Evolutionary conservation across 2,113 vertebrate genomes (phyloP).

Genomic region (Oreochromis tanganicae): DNA sequence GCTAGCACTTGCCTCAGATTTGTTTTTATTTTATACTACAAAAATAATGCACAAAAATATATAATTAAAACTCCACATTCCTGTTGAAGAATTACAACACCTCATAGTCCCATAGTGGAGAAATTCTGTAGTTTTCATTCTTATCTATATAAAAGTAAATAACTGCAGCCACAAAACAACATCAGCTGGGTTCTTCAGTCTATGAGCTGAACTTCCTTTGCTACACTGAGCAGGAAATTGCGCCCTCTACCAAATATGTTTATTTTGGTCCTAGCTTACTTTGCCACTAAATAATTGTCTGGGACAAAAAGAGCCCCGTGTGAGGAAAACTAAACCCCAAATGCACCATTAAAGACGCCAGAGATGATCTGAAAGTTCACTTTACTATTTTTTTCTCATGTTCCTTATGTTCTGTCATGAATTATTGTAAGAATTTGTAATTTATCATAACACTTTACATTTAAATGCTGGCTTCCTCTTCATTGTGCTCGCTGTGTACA

Average conservation of each 20-base stretch:
- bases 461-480: background rate
- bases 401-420: fast-evolving
- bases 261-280: background rate
- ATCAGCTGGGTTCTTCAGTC: background rate
- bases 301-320: background rate
- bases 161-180: background rate
- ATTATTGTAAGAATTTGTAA: background rate
- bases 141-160: fast-evolving
- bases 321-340: background rate
- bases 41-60: background rate
- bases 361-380: background rate
- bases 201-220: background rate
- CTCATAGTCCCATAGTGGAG: background rate
- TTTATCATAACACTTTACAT: background rate
- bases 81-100: background rate
- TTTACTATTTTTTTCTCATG: background rate
- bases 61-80: background rate
- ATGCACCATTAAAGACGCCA: fast-evolving
- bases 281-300: background rate
- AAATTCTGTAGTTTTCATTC: background rate
- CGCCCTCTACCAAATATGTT: background rate
- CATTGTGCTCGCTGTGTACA: background rate
- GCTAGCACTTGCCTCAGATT: background rate
- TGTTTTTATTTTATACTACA: background rate
- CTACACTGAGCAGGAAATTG: background rate